These are phyloP conservation scores for Chanos chanos DNA, from an alignment of 2,797 vertebrate genomes.

Conservation along the genomic window DNA sequence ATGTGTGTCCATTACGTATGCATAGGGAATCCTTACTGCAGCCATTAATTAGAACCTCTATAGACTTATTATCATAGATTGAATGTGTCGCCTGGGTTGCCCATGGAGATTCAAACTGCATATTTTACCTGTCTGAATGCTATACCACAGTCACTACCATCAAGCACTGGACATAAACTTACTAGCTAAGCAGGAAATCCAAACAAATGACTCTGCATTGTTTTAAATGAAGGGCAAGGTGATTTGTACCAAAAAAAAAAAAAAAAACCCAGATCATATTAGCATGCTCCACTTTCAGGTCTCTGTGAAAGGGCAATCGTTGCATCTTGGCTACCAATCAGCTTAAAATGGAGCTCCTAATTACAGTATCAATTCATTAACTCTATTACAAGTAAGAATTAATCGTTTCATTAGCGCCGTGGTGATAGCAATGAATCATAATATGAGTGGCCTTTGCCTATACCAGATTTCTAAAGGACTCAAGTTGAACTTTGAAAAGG, in stretches of 20 bases:
- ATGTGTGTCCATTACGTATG: no score
- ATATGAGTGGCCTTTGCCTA: slow-evolving; percentile 44
- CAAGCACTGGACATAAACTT: no score
- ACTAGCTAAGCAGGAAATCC: no score
- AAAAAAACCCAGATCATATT: background rate
- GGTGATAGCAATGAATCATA: slow-evolving; percentile 65
- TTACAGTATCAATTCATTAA: slow-evolving; percentile 69
- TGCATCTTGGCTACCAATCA: slow-evolving; percentile 43
- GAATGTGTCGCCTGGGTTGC: no score
- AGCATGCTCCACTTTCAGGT: slow-evolving; percentile 1
- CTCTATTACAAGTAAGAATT: slow-evolving; percentile 63
- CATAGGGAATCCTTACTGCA: no score
- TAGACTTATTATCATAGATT: no score
- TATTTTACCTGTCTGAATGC: no score
- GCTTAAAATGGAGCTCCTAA: slow-evolving; percentile 56
- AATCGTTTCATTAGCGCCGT: slow-evolving; percentile 68
- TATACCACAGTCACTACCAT: no score
- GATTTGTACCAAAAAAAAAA: no score
- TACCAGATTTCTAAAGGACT: slow-evolving; percentile 54
- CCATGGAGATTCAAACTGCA: no score
- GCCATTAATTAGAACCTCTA: no score
- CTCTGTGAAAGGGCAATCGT: slow-evolving; percentile 17
- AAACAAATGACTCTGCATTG: slow-evolving; percentile 58
- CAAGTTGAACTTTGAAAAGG: slow-evolving; percentile 57
- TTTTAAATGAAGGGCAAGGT: no score